Evolutionary conservation across 1,140 invertebrate species (phyloP), one percentile per base, ranked within the genome.

Genomic region (Aphelenchoides besseyi): DNA sequence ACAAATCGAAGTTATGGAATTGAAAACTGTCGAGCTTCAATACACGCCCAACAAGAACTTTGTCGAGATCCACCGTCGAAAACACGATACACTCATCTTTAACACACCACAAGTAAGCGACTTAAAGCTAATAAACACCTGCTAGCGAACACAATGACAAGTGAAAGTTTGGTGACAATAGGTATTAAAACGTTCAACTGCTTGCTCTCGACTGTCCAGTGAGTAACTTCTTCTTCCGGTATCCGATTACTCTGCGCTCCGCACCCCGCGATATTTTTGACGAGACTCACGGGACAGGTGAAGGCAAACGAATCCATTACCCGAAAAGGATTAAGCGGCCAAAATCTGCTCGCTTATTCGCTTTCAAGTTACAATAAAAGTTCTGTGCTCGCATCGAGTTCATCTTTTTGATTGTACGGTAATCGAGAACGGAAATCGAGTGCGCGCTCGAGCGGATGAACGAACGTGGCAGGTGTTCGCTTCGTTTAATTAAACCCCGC

Each of bases 1-100:
- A 63, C 74, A 76, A 68, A 30, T 76, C 26, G 72, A 75, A 12
- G 73, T 77, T 23, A 36, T 76, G n/a, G 74, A 76, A 57, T 18
- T 76, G 9, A 37, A 63, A 9, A 79, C 28, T 48, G 35, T 75
- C 33, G 76, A 79, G 5, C 29, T 75, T n/a, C 55, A 75, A 64
- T 78, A 78, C 59, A 63, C 28, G 0, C 26, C 76, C 12, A 23
- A 23, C 5, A 59, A 59, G 32, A 37, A 66, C 36, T 66, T 36
- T 33, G 9, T 66, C 3, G 26, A 66, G 30, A 33, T 66, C 18
- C 63, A 35, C 1, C 16, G 63, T n/a, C 30, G 36, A 28, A 66
- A 66, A 35, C 63, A 66, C 63, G 63, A 66, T n/a, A 33, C 63
- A 12, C 36, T 66, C 12, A 66, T 66, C 32, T 66, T 66, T 33